Evolutionary conservation across 1,140 invertebrate genomes (phyloP).

Genomic region (Arctopsyche grandis): DNA sequence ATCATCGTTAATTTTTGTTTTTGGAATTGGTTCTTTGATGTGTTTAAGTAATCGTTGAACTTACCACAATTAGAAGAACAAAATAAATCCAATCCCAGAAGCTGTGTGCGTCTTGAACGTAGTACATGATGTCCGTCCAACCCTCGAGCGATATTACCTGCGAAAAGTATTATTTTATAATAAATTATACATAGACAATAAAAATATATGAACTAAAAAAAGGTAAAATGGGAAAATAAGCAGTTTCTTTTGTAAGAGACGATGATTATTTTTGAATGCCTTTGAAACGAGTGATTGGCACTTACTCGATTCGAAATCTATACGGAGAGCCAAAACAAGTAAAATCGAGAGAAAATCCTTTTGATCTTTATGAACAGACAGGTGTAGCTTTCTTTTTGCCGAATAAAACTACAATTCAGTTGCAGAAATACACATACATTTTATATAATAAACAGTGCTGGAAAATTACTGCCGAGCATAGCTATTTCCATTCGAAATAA

Average conservation of each 20-base stretch:
- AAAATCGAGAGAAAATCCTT: neutral
- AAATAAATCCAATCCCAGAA: constrained; percentile 99
- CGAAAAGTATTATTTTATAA: too few species aligned
- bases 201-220: neutral
- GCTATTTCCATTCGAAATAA: too few species aligned
- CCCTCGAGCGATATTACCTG: constrained; percentile 88
- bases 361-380: constrained; percentile 7
- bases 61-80: constrained; percentile 98
- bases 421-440: too few species aligned
- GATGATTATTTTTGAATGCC: constrained; percentile 21
- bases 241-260: neutral
- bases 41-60: constrained; percentile 56
- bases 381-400: too few species aligned
- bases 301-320: constrained; percentile 29
- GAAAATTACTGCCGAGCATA: too few species aligned
- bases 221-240: neutral
- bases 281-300: constrained; percentile 27
- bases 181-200: too few species aligned
- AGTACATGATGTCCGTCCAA: constrained; percentile 99
- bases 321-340: neutral
- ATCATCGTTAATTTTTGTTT: too few species aligned
- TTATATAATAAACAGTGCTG: too few species aligned
- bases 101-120: constrained; percentile 99
- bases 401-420: too few species aligned
- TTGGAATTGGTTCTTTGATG: too few species aligned